phyloP scores from a whole-genome alignment of 2,113 vertebrate genomes.

The Oreotrochilus melanogaster region DNA sequence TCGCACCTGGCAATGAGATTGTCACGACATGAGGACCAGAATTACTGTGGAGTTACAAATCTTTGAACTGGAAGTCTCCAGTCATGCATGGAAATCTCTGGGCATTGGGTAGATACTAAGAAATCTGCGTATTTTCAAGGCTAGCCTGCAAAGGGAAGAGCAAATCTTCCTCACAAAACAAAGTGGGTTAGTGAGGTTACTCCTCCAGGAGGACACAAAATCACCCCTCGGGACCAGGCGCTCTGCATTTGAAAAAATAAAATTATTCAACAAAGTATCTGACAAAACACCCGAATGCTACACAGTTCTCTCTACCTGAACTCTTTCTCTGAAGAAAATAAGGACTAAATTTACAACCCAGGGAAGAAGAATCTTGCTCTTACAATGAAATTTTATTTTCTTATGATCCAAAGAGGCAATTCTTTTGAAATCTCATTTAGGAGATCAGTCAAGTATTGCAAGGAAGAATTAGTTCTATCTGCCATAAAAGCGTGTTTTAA shows the following conservation, averaged over 20 bases:
- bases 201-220: neutral
- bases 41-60: neutral
- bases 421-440: neutral
- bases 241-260: neutral
- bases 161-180: neutral
- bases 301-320: neutral
- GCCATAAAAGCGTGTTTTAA: conserved; percentile 33
- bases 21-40: rapidly evolving
- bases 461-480: conserved; percentile 22
- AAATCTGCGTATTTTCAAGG: neutral
- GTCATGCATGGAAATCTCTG: neutral
- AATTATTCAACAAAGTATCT: neutral
- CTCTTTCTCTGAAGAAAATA: neutral
- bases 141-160: neutral
- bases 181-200: neutral
- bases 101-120: neutral
- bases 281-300: neutral
- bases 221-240: neutral
- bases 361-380: neutral
- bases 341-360: neutral
- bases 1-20: neutral
- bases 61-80: neutral
- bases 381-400: neutral
- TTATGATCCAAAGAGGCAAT: neutral
- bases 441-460: conserved; percentile 24